Percentiles rank a stretch among this genome's conserved stretches.
Evolutionary conservation across 2,113 vertebrate genomes (phyloP).

Genomic region (Herpailurus yagouaroundi): DNA sequence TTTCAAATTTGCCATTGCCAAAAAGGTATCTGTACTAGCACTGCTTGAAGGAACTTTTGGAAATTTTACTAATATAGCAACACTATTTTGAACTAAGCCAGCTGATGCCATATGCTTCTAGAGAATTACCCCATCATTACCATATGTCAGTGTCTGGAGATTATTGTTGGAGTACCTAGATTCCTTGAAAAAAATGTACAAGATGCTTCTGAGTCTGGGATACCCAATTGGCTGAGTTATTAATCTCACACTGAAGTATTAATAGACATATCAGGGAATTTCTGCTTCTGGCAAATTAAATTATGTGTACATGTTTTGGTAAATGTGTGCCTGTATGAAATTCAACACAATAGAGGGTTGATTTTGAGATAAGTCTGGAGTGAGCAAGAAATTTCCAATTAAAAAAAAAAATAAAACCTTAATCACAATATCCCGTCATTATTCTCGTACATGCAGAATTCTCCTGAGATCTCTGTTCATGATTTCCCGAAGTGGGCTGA

Average conservation of each 20-base stretch:
- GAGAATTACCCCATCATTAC: slow-evolving; percentile 10
- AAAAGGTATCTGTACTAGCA: background rate
- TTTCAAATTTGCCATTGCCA: background rate
- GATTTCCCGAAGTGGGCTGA: background rate
- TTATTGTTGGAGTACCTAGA: background rate
- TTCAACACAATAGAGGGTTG: background rate
- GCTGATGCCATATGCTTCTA: slow-evolving; percentile 46
- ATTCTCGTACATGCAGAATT: background rate
- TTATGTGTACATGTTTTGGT: background rate
- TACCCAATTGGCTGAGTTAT: background rate
- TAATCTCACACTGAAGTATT: background rate
- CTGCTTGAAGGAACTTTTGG: slow-evolving; percentile 2
- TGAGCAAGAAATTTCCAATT: background rate
- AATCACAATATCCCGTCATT: background rate
- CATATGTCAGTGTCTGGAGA: slow-evolving; percentile 33
- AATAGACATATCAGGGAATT: background rate
- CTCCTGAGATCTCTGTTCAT: background rate
- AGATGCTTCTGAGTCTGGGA: background rate
- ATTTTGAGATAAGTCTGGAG: background rate
- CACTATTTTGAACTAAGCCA: slow-evolving; percentile 25
- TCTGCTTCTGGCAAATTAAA: background rate
- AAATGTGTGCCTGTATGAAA: background rate
- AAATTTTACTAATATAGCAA: slow-evolving; percentile 48
- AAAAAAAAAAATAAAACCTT: background rate
- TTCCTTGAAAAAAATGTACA: slow-evolving; percentile 16